phyloP scores from a whole-genome alignment of 1,140 invertebrate species.

The Chironomus striatipennis region DNA sequence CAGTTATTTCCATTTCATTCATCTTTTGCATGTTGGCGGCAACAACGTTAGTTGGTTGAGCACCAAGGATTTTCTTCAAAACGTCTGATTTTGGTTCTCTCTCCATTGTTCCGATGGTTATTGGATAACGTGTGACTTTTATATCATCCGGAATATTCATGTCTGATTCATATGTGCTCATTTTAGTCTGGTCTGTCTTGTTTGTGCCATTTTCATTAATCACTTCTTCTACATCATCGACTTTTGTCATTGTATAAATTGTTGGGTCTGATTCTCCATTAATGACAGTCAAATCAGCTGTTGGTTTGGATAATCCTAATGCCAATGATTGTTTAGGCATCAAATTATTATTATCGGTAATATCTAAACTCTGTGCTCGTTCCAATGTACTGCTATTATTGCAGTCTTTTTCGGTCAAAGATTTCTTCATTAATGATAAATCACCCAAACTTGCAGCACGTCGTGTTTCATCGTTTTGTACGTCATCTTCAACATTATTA shows the following conservation, averaged over 20 bases:
- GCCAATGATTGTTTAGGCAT: not conserved
- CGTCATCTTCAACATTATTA: constrained; percentile 46
- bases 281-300: not conserved
- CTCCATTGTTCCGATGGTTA: constrained; percentile 43
- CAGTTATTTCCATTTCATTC: not conserved
- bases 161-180: constrained; percentile 40
- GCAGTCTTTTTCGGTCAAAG: constrained; percentile 30
- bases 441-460: constrained; percentile 75
- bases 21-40: not conserved
- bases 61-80: constrained; percentile 45
- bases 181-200: constrained; percentile 26
- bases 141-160: constrained; percentile 51
- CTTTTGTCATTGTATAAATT: not conserved
- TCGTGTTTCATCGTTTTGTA: constrained; percentile 54
- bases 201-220: not conserved
- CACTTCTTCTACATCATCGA: not conserved
- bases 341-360: constrained; percentile 49
- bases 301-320: not conserved
- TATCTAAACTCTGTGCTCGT: constrained; percentile 71
- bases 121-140: constrained; percentile 48
- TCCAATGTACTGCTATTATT: constrained; percentile 51
- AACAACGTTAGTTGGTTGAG: constrained; percentile 27
- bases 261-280: not conserved
- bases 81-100: constrained; percentile 44
- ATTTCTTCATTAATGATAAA: constrained; percentile 46